Percentiles rank a stretch among this genome's conserved stretches.
phyloP scores from a whole-genome alignment of 1,140 invertebrate genomes.

The Penaeus chinensis region DNA sequence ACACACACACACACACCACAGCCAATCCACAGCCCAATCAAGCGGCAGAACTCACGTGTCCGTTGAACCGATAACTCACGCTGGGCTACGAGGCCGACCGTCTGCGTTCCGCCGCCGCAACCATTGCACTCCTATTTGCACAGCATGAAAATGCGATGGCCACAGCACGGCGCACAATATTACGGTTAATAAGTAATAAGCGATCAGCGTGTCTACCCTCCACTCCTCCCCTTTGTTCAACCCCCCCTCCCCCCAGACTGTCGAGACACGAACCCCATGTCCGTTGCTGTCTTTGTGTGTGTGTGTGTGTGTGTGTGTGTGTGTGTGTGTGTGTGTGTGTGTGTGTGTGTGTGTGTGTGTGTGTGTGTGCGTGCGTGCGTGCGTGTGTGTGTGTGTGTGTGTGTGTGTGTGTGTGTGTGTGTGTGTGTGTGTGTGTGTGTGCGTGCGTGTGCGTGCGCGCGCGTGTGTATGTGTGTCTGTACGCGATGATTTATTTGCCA shows the following conservation, averaged over 20 bases:
- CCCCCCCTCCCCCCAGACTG: neutral
- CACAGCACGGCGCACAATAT: too few relatives aligned
- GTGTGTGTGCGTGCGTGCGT: conserved; percentile 14
- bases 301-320: conserved; percentile 31
- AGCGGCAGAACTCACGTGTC: too few relatives aligned
- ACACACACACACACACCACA: too few relatives aligned
- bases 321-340: conserved; percentile 36
- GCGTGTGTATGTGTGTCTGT: neutral
- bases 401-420: conserved; percentile 19
- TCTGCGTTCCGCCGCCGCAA: too few relatives aligned
- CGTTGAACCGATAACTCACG: too few relatives aligned
- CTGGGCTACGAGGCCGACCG: too few relatives aligned
- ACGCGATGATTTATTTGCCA: neutral
- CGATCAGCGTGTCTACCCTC: neutral
- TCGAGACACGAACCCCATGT: too few relatives aligned
- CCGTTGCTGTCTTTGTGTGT: neutral
- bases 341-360: conserved; percentile 35
- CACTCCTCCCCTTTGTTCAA: neutral
- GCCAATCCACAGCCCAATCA: too few relatives aligned
- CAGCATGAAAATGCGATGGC: too few relatives aligned
- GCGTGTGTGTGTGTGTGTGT: conserved; percentile 3
- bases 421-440: conserved; percentile 35
- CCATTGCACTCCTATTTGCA: too few relatives aligned
- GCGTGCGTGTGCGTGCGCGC: conserved; percentile 15
- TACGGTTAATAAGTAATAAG: too few relatives aligned